Percentiles rank a stretch among this genome's conserved stretches.
Conservation (phyloP, 2,797 vertebrate species). For the Enteromius radiatus region DNA sequence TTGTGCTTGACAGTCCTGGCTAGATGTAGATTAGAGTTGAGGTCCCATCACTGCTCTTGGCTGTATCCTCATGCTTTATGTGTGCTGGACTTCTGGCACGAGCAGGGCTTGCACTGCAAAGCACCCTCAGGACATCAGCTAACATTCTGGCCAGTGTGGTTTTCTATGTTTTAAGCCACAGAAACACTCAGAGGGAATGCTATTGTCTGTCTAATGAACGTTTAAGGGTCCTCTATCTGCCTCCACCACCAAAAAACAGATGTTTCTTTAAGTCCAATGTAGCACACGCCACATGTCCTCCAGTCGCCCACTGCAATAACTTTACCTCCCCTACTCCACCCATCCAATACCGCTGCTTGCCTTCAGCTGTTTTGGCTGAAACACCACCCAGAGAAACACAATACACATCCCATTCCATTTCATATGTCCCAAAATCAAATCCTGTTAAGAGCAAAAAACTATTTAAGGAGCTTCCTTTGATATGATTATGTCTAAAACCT, state of each 20-base stretch:
- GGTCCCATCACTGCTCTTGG: conserved; percentile 56
- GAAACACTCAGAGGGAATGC: conserved; percentile 4
- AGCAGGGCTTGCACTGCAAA: conserved; percentile 7
- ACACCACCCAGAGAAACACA: conserved; percentile 42
- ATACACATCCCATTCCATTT: conserved; percentile 6
- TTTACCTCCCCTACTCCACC: conserved; percentile 53
- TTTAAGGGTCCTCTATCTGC: conserved; percentile 41
- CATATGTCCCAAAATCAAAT: conserved; percentile 16
- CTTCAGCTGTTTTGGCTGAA: conserved; percentile 55
- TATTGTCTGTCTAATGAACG: conserved; percentile 51
- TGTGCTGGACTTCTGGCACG: conserved; percentile 13
- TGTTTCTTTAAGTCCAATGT: conserved; percentile 50
- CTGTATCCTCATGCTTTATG: conserved; percentile 46
- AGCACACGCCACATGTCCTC: conserved; percentile 42
- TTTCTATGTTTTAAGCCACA: conserved; percentile 50
- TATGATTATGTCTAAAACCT: neutral
- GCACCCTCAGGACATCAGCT: conserved; percentile 34
- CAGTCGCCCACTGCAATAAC: conserved; percentile 40
- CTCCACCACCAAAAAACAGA: conserved; percentile 62
- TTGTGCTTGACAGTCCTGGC: conserved; percentile 61
- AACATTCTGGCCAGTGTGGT: conserved; percentile 43
- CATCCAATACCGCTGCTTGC: conserved; percentile 29
- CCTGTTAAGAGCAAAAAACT: neutral
- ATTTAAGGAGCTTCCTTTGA: neutral
- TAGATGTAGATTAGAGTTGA: conserved; percentile 60